Evolutionary conservation across 2,888 invertebrate genomes (phyloP).

Genomic region (Ommatoiulus sabulosus): DNA sequence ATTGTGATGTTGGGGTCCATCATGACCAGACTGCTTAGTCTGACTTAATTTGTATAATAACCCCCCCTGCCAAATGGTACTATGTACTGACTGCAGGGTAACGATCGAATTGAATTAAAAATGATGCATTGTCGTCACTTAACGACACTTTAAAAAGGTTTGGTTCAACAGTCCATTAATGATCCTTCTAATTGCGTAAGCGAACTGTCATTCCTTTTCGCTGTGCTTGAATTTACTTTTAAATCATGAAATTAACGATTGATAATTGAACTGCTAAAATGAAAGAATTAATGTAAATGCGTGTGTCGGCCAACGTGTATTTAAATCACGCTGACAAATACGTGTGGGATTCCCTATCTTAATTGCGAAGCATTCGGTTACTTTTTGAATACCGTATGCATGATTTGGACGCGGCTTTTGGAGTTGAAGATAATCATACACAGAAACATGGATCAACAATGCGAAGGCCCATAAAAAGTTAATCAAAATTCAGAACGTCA

Average conservation of each 20-base stretch:
- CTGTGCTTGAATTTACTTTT: neutral
- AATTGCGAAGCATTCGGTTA: neutral
- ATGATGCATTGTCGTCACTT: too few relatives aligned
- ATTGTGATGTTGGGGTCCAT: too few relatives aligned
- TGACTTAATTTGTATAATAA: too few relatives aligned
- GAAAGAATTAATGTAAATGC: neutral
- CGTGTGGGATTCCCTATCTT: neutral
- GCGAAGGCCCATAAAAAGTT: neutral
- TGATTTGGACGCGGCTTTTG: neutral
- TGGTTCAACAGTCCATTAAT: neutral
- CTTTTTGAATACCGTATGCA: neutral
- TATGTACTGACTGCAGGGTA: too few relatives aligned
- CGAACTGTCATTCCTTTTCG: neutral
- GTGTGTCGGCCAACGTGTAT: neutral
- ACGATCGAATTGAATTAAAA: too few relatives aligned
- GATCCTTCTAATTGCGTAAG: neutral
- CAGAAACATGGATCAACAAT: neutral
- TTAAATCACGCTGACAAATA: neutral
- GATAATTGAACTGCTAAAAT: neutral
- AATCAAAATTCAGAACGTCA: constrained; percentile 44
- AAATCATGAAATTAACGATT: neutral
- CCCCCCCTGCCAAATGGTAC: too few relatives aligned
- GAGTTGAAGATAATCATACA: neutral
- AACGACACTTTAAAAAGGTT: neutral
- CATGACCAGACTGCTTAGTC: too few relatives aligned